phyloP scores from a whole-genome alignment of 2,113 vertebrate genomes.

The Addax nasomaculatus region DNA sequence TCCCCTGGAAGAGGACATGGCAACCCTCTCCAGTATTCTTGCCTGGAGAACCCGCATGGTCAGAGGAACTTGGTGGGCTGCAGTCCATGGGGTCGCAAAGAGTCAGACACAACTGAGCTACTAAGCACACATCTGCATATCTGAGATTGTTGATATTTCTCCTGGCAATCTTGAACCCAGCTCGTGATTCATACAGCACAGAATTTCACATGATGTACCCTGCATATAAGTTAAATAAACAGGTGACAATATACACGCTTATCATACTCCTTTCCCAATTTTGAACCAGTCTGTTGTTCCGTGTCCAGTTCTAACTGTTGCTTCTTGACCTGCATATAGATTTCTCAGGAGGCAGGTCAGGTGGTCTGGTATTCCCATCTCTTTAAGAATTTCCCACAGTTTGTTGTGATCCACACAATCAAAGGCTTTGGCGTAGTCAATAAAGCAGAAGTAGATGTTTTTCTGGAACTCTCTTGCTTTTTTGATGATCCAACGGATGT shows the following conservation, averaged over 20 bases:
- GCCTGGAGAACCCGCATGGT: neutral
- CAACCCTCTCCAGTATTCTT: neutral
- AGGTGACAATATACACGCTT: neutral
- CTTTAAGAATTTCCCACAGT: neutral
- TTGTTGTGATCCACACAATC: neutral
- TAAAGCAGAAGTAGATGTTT: neutral
- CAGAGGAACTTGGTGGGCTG: neutral
- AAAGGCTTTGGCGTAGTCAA: neutral
- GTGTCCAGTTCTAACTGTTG: neutral
- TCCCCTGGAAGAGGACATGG: neutral
- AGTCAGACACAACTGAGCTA: accelerated
- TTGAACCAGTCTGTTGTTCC: neutral
- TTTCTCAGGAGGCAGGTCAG: neutral
- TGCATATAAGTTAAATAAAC: neutral
- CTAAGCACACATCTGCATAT: neutral
- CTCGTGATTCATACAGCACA: neutral
- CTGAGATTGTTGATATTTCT: neutral
- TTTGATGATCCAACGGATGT: neutral
- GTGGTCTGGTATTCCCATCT: neutral
- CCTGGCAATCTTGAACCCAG: neutral
- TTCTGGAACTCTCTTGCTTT: neutral
- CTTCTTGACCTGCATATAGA: neutral
- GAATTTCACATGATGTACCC: accelerated
- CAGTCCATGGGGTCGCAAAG: neutral
- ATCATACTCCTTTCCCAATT: neutral